Base-by-base conservation (phyloP, 2,797 vertebrate genomes). In the Lutjanus campechanus region DNA sequence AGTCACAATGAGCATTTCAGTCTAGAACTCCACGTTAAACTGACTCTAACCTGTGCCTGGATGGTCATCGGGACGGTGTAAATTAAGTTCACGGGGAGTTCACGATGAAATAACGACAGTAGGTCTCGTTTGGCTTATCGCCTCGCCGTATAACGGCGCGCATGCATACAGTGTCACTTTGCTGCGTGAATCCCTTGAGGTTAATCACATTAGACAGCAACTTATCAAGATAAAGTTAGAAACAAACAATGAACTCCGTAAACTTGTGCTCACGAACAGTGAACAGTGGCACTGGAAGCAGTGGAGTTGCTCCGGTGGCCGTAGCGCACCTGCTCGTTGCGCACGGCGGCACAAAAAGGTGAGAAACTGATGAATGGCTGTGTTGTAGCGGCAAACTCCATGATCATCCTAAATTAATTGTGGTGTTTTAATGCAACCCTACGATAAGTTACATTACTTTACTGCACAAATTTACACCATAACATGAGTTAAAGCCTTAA, bases 141-240 rank as follows among this genome's bases (percentile, higher is more conserved):
- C 76, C 60, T 65, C 76, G 43, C 40, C 55, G 25, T 17, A 4
- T n/a, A n/a, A n/a, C 51, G 10, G 60, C 83, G 66, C 72, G 3
- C 63, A 41, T 1, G 58, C 77, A 0, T 36, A 5, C 44, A 11
- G 66, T 7, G 78, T 41, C 77, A 50, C 79, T 20, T 15, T 1
- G 40, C 19, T 4, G 62, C 70, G 63, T 5, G 69, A 73, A 77
- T 90, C 89, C 82, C 73, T 69, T 61, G 8, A 86, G 87, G 83
- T 88, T 91, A 94, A 93, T 90, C 90, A 91, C 90, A 88, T 91
- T 86, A 89, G 81, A 85, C 85, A 74, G 67, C 78, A 91, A 89
- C 86, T 90, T 86, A 84, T 87, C 83, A 71, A 79, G 82, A 77
- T 76, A 76, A 88, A 92, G 88, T 93, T 84, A 82, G 77, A 77